A percentile compares a stretch with the other conserved stretches of the same genome.
These are phyloP conservation scores for Pseudococcus jackbeardsleyi DNA, from an alignment of 2,888 invertebrate species.

Conservation along the genomic window DNA sequence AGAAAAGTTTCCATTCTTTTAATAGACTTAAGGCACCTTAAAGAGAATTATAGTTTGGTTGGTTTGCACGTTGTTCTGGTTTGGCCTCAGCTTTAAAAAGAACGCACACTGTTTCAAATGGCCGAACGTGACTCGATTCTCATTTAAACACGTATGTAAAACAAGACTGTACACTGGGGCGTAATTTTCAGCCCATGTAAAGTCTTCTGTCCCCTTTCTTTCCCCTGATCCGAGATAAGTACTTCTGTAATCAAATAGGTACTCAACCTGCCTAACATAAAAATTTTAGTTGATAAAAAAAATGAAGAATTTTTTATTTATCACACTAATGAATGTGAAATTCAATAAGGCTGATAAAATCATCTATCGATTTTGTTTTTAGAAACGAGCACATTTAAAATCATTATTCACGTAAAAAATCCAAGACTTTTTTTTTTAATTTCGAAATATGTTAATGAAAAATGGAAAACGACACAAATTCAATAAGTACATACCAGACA, in stretches of 20 bases:
- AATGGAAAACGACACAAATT: too few relatives aligned
- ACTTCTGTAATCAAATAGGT: background rate
- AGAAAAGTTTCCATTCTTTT: constrained; percentile 54
- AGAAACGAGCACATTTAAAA: too few relatives aligned
- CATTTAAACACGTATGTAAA: constrained; percentile 51
- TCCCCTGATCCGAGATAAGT: background rate
- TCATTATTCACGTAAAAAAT: too few relatives aligned
- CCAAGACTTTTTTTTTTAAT: too few relatives aligned
- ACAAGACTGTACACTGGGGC: background rate
- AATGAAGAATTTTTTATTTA: background rate
- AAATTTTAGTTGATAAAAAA: background rate
- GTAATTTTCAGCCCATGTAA: background rate
- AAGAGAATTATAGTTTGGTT: constrained; percentile 52
- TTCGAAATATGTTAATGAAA: too few relatives aligned
- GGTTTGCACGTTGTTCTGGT: constrained; percentile 39
- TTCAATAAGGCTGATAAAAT: background rate
- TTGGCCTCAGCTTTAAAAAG: constrained; percentile 12
- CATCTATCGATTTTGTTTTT: background rate
- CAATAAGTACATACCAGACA: too few relatives aligned
- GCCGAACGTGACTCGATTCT: constrained; percentile 52
- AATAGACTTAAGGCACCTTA: constrained; percentile 56
- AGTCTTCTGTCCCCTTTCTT: background rate
- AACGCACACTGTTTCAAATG: constrained; percentile 33
- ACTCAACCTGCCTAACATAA: too few relatives aligned
- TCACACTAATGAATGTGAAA: background rate